These are phyloP conservation scores for Catharus bicknelli DNA, from an alignment of 2,113 vertebrate species.

Conservation along the genomic window DNA sequence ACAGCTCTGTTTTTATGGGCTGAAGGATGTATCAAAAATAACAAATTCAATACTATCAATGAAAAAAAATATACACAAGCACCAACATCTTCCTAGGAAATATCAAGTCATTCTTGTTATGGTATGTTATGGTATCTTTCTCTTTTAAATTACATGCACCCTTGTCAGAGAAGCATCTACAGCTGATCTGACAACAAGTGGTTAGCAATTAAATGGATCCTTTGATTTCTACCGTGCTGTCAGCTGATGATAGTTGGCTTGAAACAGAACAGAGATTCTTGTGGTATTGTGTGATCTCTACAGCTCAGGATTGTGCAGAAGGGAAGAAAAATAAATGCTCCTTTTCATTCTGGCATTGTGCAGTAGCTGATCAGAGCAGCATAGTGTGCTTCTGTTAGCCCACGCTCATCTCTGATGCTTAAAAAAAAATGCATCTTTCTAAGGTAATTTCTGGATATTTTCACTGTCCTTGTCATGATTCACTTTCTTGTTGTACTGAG, in stretches of 20 bases:
- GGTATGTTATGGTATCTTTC: neutral
- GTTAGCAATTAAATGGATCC: neutral
- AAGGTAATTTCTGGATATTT: neutral
- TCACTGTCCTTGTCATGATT: neutral
- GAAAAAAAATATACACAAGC: neutral
- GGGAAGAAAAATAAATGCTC: neutral
- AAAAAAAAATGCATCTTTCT: neutral
- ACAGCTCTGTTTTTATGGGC: neutral
- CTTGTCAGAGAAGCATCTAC: neutral
- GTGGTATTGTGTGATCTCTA: neutral
- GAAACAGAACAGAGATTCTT: slow-evolving; percentile 6
- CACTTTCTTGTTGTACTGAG: neutral
- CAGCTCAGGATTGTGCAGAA: neutral
- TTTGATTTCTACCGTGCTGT: neutral
- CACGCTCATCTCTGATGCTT: neutral
- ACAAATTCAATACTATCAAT: neutral
- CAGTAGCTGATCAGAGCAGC: neutral
- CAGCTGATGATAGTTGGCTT: neutral
- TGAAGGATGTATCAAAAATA: neutral
- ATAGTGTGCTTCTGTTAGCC: neutral
- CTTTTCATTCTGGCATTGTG: neutral
- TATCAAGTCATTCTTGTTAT: neutral
- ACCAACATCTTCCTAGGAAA: neutral
- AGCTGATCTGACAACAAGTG: neutral
- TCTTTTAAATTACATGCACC: neutral